Evolutionary conservation across 2,888 invertebrate genomes (phyloP).

Genomic region (Leucoma salicis): DNA sequence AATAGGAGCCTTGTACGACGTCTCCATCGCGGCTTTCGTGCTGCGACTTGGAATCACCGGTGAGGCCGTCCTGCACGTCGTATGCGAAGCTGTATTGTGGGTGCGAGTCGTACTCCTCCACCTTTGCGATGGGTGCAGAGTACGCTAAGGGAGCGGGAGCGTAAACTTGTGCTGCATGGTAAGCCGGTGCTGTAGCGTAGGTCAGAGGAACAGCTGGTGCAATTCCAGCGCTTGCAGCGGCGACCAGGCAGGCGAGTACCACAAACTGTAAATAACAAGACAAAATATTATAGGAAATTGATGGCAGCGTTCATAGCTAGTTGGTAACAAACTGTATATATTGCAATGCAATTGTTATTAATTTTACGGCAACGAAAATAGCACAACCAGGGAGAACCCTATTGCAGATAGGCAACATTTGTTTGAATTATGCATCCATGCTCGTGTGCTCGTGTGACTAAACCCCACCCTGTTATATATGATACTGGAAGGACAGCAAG

Average conservation of each 20-base stretch:
- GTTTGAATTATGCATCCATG: too few relatives aligned
- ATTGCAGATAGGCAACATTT: too few relatives aligned
- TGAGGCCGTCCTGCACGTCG: constrained; percentile 80
- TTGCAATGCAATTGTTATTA: too few relatives aligned
- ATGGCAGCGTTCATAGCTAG: too few relatives aligned
- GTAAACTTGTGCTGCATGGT: constrained; percentile 45
- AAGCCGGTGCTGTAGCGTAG: constrained; percentile 13
- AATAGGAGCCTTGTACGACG: constrained; percentile 77
- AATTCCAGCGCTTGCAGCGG: constrained; percentile 61
- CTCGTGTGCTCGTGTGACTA: too few relatives aligned
- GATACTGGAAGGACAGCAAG: too few relatives aligned
- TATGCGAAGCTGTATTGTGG: constrained; percentile 78
- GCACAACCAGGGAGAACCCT: too few relatives aligned
- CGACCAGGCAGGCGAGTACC: constrained; percentile 61
- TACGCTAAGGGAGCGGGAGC: constrained; percentile 44
- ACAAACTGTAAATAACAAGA: constrained; percentile 55
- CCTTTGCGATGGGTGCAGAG: constrained; percentile 46
- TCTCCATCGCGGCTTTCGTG: constrained; percentile 73
- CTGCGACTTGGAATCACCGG: constrained; percentile 72
- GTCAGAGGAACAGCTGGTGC: constrained; percentile 54
- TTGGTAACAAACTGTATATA: too few relatives aligned
- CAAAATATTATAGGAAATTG: constrained; percentile 6
- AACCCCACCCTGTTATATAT: too few relatives aligned
- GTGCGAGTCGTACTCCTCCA: constrained; percentile 56
- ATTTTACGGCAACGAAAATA: too few relatives aligned